A percentile compares a stretch with the other conserved stretches of the same genome.
Evolutionary conservation across 2,113 vertebrate genomes (phyloP).

Genomic region (Rana temporaria): DNA sequence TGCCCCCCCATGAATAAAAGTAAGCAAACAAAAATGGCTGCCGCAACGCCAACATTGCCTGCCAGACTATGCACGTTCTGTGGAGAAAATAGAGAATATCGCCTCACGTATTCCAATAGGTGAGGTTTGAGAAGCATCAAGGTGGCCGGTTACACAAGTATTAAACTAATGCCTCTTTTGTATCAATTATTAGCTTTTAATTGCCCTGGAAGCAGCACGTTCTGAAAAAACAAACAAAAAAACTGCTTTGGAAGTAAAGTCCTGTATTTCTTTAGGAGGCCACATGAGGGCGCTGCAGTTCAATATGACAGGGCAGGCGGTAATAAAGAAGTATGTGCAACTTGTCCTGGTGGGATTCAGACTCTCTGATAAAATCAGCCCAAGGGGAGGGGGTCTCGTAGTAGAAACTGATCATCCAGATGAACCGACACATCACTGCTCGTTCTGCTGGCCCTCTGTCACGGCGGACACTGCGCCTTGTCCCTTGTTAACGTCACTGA

Average conservation of each 20-base stretch:
- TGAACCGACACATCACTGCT: conserved; percentile 80
- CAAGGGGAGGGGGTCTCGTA: not conserved
- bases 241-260: not conserved
- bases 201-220: not conserved
- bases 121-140: too few relatives aligned
- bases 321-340: not conserved
- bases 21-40: too few relatives aligned
- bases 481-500: conserved; percentile 97
- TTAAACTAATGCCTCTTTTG: too few relatives aligned
- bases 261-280: not conserved
- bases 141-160: too few relatives aligned
- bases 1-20: too few relatives aligned
- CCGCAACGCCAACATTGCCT: too few relatives aligned
- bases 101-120: not conserved
- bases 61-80: not conserved
- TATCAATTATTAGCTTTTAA: not conserved
- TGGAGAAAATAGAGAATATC: not conserved
- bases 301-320: not conserved
- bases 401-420: not conserved
- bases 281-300: not conserved
- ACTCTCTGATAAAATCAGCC: not conserved
- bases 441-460: conserved; percentile 89
- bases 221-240: not conserved
- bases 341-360: conserved; percentile 3
- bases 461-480: conserved; percentile 86